A percentile compares a stretch with the other conserved stretches of the same genome.
Conservation (phyloP, 2,888 invertebrate genomes). For the Encarsia formosa region DNA sequence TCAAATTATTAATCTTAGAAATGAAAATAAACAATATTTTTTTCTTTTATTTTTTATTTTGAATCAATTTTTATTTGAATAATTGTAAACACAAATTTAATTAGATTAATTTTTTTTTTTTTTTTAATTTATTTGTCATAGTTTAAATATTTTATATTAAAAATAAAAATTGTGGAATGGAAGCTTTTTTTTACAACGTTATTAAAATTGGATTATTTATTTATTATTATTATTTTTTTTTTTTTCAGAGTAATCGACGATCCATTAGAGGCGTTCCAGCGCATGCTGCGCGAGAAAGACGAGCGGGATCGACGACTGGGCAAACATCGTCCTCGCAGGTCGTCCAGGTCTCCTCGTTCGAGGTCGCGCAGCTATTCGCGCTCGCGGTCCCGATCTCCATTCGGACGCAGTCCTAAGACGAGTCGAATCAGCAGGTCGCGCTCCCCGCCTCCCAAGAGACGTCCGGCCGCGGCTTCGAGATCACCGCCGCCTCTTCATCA, state of each 20-base stretch:
- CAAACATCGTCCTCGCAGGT: slow-evolving; percentile 59
- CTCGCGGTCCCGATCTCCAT: slow-evolving; percentile 42
- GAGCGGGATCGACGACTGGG: slow-evolving; percentile 64
- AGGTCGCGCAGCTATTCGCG: slow-evolving; percentile 54
- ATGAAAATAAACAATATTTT: no score
- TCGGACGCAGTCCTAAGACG: slow-evolving; percentile 9
- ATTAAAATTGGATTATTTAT: no score
- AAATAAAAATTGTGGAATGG: no score
- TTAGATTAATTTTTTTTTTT: no score
- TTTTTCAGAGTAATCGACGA: slow-evolving; percentile 71
- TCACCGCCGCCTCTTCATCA: slow-evolving; percentile 44
- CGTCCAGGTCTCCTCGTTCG: slow-evolving; percentile 51
- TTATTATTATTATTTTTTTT: no score
- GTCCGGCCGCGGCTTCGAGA: slow-evolving; percentile 36
- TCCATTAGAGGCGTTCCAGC: slow-evolving; percentile 81
- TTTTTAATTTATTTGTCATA: no score
- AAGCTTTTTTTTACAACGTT: no score
- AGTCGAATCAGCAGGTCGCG: slow-evolving; percentile 51
- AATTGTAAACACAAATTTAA: no score
- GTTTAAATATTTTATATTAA: no score
- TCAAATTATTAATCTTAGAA: not conserved
- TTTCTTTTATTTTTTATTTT: no score
- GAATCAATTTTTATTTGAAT: no score
- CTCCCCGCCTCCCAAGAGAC: slow-evolving; percentile 47
- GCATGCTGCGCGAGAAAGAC: slow-evolving; percentile 81